A percentile compares a stretch with the other conserved stretches of the same genome.
These are phyloP conservation scores for Sebastes minor DNA, from an alignment of 2,797 vertebrate genomes.

Conservation along the genomic window DNA sequence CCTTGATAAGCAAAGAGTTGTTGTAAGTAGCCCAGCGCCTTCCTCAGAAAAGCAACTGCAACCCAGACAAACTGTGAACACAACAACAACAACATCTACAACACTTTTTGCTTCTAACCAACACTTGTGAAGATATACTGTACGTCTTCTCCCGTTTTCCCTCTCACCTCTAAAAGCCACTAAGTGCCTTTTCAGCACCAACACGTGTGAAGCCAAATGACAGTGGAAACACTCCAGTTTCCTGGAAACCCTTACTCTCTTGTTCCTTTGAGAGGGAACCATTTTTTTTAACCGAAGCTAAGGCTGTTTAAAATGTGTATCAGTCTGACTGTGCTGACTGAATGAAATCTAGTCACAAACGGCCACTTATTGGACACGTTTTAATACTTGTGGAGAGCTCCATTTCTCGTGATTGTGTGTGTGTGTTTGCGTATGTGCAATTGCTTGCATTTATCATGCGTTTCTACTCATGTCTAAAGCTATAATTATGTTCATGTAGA, in stretches of 20 bases:
- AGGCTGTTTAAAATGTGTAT: slow-evolving; percentile 21
- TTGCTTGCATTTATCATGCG: not conserved
- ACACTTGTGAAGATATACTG: slow-evolving; percentile 20
- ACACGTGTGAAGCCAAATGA: slow-evolving; percentile 47
- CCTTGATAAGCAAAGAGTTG: slow-evolving; percentile 26
- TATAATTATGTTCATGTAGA: not conserved
- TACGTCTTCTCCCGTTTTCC: not conserved
- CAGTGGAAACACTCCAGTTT: slow-evolving; percentile 54
- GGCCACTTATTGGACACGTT: slow-evolving; percentile 17
- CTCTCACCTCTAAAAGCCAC: slow-evolving; percentile 3
- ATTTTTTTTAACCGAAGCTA: slow-evolving; percentile 5
- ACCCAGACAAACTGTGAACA: slow-evolving; percentile 2
- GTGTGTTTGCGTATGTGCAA: not conserved
- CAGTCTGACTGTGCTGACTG: slow-evolving; percentile 11
- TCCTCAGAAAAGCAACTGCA: slow-evolving; percentile 19
- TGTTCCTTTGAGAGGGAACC: not conserved
- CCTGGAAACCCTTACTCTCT: slow-evolving; percentile 46
- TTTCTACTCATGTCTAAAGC: not conserved
- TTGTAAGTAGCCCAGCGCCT: not conserved
- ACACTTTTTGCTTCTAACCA: slow-evolving; percentile 10
- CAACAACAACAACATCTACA: slow-evolving; percentile 28
- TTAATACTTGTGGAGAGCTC: slow-evolving; percentile 54
- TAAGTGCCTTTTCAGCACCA: slow-evolving; percentile 50
- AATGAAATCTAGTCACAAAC: slow-evolving; percentile 27
- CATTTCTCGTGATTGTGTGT: slow-evolving; percentile 28